Evolutionary conservation across 2,797 vertebrate species (phyloP), one percentile per base, ranked within the genome.

Genomic region (Triplophysa yarkandensis): DNA sequence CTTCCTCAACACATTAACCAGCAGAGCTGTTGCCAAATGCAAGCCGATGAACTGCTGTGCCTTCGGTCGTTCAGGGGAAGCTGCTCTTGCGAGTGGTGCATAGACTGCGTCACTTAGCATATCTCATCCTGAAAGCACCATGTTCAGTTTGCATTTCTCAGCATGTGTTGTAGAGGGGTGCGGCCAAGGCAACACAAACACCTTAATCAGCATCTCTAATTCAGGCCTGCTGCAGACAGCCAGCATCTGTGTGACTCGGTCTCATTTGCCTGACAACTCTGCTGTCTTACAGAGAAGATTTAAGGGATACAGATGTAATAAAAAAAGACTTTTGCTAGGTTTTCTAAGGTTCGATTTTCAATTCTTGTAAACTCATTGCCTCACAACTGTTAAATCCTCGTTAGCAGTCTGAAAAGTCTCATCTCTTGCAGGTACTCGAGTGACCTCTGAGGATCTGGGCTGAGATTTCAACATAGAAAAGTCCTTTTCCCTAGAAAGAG

Each of bases 181-280:
- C n/a, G 44, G 54, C 54, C 19, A 44, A 46, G 43, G 43, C 57
- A 39, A 28, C 68, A 46, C 63, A 65, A 76, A 54, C 58, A 61
- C 78, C 73, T 71, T 77, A 23, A 77, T 81, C 79, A 71, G 74
- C 70, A 57, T 68, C 55, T 71, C 74, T 77, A 74, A 77, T 73
- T 77, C 69, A 73, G 69, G 57, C 30, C 58, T 50, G 36, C 68
- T 62, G 48, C 36, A 63, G 34, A 27, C 50, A 41, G 57, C 39
- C 48, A 46, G 52, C 6, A 2, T 71, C 41, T 62, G 32, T 44
- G 61, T 43, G 66, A 23, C 30, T 57, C 4, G 17, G 6, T 17
- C 23, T 27, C 39, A 8, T 19, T 58, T 43, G n/a, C 41, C 14
- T 72, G 43, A 27, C 44, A n/a, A 34, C 14, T 14, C 58, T 46